Evolutionary conservation across 1,140 invertebrate species (phyloP).

Genomic region (Leptonema lineaticorne): DNA sequence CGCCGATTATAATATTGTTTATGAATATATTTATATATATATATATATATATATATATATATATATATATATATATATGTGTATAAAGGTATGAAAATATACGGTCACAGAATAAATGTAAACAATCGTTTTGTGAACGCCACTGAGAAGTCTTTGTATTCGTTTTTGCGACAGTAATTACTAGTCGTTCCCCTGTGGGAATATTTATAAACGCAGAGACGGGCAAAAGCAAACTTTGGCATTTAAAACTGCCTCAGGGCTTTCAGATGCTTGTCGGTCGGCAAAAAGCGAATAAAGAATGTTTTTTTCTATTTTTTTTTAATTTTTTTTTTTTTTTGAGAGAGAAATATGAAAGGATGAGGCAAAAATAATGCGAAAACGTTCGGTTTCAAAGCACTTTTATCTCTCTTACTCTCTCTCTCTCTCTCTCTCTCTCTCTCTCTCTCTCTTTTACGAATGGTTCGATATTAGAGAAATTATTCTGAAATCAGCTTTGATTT

Average conservation of each 20-base stretch:
- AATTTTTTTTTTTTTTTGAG: no score
- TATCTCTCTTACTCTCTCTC: neutral
- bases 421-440: neutral
- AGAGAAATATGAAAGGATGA: no score
- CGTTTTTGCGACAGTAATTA: conserved; percentile 15
- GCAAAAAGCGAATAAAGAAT: no score
- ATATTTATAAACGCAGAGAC: conserved; percentile 30
- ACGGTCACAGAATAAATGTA: conserved; percentile 6
- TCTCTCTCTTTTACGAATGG: no score
- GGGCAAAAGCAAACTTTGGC: conserved; percentile 23
- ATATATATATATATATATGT: neutral
- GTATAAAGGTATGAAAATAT: no score
- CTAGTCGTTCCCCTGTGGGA: neutral
- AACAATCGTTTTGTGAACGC: conserved; percentile 3
- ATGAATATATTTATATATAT: neutral
- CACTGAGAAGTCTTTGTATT: neutral
- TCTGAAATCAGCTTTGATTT: no score
- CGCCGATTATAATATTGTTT: no score
- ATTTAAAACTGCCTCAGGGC: conserved; percentile 15
- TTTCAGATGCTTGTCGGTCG: neutral
- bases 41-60: neutral
- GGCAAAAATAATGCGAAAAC: neutral
- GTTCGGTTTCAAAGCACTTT: conserved; percentile 2
- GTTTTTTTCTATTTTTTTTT: no score
- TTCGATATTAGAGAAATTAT: no score